These are phyloP conservation scores for Agonum fuliginosum DNA, from an alignment of 2,888 invertebrate genomes.

Conservation along the genomic window DNA sequence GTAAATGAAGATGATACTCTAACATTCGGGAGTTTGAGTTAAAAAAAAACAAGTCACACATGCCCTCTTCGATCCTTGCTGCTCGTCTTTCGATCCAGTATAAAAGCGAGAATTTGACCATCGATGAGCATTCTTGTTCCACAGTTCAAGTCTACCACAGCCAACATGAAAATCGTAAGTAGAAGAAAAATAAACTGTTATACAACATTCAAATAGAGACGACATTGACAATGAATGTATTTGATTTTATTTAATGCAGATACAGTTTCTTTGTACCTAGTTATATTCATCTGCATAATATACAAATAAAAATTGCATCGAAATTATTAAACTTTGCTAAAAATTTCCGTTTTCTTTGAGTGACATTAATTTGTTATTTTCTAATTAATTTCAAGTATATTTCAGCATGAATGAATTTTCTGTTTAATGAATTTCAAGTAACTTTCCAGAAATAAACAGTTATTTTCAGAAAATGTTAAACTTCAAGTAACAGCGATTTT, in stretches of 20 bases:
- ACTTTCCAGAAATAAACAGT: not conserved
- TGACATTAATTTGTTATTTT: no score
- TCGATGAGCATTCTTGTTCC: conserved; percentile 53
- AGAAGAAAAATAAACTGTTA: not conserved
- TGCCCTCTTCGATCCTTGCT: conserved; percentile 25
- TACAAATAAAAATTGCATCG: no score
- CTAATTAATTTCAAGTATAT: no score
- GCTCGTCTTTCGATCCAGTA: conserved; percentile 33
- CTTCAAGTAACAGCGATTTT: not conserved
- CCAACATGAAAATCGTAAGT: conserved; percentile 58
- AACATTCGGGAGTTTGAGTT: conserved; percentile 22
- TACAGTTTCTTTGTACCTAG: no score
- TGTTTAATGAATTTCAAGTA: no score
- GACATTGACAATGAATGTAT: conserved; percentile 1
- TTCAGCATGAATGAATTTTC: no score
- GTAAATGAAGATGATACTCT: conserved; percentile 32
- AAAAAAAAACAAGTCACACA: conserved; percentile 56
- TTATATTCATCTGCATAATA: no score
- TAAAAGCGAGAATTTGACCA: conserved; percentile 37
- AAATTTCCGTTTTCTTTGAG: no score
- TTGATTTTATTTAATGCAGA: no score
- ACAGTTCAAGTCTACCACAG: conserved; percentile 48
- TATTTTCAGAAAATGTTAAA: not conserved
- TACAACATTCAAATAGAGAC: not conserved
- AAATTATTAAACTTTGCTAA: no score